phyloP scores from a whole-genome alignment of 2,797 vertebrate genomes.

The Paratrypauchen microcephalus region DNA sequence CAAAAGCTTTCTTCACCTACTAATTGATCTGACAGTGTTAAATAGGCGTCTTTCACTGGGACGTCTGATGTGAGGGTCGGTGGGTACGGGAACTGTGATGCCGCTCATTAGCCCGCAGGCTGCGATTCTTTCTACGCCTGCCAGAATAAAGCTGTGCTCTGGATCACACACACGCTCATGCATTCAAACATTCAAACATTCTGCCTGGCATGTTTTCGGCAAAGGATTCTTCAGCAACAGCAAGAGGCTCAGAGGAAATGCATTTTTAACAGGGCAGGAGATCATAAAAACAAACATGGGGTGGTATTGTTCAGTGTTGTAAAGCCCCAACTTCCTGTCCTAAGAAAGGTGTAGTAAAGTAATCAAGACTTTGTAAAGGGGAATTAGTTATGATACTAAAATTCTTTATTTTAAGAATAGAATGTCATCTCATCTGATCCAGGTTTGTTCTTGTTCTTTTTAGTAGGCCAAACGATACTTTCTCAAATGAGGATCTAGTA shows the following conservation, averaged over 20 bases:
- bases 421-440: too few relatives aligned
- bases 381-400: too few relatives aligned
- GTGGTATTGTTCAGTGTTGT: conserved; percentile 1
- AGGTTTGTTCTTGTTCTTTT: too few relatives aligned
- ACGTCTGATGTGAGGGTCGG: conserved; percentile 45
- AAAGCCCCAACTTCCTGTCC: neutral
- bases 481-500: too few relatives aligned
- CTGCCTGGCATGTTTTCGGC: conserved; percentile 43
- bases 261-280: conserved; percentile 3
- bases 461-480: too few relatives aligned
- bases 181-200: conserved; percentile 40
- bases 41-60: conserved; percentile 43
- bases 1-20: conserved; percentile 52
- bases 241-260: conserved; percentile 13
- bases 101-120: conserved; percentile 60
- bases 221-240: conserved; percentile 23
- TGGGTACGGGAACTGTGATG: conserved; percentile 52
- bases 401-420: too few relatives aligned
- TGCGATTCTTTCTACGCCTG: conserved; percentile 8
- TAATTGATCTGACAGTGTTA: conserved; percentile 66
- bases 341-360: neutral
- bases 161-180: conserved; percentile 56
- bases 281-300: neutral
- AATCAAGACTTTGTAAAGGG: neutral
- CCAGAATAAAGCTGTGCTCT: conserved; percentile 51